Conservation (phyloP, 2,113 vertebrate genomes). For the Osmerus mordax region DNA sequence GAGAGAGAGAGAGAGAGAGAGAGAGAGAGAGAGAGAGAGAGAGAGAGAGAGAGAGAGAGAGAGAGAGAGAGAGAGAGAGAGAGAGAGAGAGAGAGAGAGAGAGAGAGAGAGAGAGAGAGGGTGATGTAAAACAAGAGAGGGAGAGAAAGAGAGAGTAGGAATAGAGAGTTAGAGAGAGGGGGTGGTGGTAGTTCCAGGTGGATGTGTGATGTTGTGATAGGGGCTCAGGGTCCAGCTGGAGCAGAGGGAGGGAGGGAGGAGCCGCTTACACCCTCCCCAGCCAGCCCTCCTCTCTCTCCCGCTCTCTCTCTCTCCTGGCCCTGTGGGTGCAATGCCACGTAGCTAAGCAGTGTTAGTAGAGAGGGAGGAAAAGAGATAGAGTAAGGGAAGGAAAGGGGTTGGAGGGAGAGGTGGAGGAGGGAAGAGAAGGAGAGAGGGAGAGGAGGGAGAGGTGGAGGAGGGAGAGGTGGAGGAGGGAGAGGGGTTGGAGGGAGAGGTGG, state of each 20-base stretch:
- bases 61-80: no score
- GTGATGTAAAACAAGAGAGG: not conserved
- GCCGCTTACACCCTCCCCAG: constrained; percentile 13
- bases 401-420: no score
- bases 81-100: not conserved
- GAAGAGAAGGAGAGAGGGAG: no score
- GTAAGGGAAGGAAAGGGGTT: not conserved
- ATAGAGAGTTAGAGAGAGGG: not conserved
- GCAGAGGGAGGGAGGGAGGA: constrained; percentile 76
- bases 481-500: no score
- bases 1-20: no score
- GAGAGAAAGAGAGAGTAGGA: not conserved
- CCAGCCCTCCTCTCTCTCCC: constrained; percentile 19
- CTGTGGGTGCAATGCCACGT: constrained; percentile 68
- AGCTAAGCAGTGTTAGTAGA: constrained; percentile 51
- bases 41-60: no score
- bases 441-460: no score
- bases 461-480: no score
- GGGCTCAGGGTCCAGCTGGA: constrained; percentile 76
- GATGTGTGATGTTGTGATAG: constrained; percentile 5
- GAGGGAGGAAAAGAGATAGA: not conserved
- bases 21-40: no score
- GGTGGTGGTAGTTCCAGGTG: not conserved
- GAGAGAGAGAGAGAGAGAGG: not conserved
- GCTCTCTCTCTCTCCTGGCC: constrained; percentile 47